These are phyloP conservation scores for Microplitis mediator DNA, from an alignment of 1,140 invertebrate species.

Conservation along the genomic window DNA sequence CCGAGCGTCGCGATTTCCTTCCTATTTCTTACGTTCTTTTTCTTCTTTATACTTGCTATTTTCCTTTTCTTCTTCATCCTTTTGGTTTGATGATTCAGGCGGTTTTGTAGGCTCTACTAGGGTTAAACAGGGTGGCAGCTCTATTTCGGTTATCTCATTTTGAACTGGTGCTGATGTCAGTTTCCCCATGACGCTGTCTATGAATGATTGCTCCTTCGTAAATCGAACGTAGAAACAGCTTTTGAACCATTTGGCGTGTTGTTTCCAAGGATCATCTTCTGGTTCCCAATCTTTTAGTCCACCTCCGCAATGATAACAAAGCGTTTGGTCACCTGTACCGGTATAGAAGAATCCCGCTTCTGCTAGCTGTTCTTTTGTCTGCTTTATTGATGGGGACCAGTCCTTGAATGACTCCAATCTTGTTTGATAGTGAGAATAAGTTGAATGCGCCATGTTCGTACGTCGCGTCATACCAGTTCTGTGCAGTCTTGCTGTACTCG, in stretches of 20 bases:
- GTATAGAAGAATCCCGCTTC: constrained; percentile 90
- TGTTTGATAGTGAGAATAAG: constrained; percentile 69
- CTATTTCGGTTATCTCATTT: constrained; percentile 41
- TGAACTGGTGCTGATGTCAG: constrained; percentile 44
- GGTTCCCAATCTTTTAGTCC: constrained; percentile 87
- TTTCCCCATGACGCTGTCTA: constrained; percentile 61
- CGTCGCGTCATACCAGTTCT: constrained; percentile 44
- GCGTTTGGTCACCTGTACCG: constrained; percentile 81
- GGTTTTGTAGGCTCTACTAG: too few species aligned
- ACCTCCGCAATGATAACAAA: constrained; percentile 86
- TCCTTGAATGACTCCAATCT: constrained; percentile 73
- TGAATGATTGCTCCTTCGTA: constrained; percentile 75
- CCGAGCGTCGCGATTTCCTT: too few species aligned
- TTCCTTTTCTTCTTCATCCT: too few species aligned
- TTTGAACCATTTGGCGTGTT: constrained; percentile 85
- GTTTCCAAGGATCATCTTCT: constrained; percentile 84
- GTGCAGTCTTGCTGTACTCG: constrained; percentile 45
- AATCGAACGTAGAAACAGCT: constrained; percentile 77
- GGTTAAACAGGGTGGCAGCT: too few species aligned
- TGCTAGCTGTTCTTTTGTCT: constrained; percentile 77
- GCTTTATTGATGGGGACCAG: constrained; percentile 78
- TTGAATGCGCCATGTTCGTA: constrained; percentile 65
- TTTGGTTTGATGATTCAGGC: too few species aligned
- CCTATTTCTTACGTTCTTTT: too few species aligned
- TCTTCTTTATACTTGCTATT: too few species aligned